Percentiles rank a stretch among this genome's conserved stretches.
These are phyloP conservation scores for Wiebesia pumilae DNA, from an alignment of 1,140 invertebrate species.

Conservation along the genomic window DNA sequence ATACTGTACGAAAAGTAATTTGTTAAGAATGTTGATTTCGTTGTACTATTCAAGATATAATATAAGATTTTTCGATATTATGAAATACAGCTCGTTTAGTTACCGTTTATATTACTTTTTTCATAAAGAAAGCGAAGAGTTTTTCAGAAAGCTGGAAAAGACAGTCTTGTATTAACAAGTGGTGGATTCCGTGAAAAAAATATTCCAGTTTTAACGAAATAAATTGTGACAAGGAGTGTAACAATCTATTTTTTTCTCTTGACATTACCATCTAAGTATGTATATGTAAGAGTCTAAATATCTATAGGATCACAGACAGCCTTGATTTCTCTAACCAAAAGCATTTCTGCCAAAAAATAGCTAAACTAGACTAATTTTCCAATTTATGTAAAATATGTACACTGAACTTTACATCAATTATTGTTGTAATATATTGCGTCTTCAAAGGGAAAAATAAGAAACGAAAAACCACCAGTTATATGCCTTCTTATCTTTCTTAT, in stretches of 20 bases:
- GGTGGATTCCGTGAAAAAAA: not conserved
- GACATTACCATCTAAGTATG: conserved; percentile 7
- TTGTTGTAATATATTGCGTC: conserved; percentile 30
- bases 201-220: conserved; percentile 23
- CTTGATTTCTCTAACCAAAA: conserved; percentile 38
- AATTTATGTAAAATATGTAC: conserved; percentile 32
- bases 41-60: conserved; percentile 29
- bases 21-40: conserved; percentile 40
- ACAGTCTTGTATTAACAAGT: conserved; percentile 10
- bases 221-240: conserved; percentile 31
- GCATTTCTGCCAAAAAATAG: conserved; percentile 45
- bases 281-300: conserved; percentile 15
- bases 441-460: not conserved
- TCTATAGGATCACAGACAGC: conserved; percentile 19
- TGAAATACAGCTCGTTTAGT: conserved; percentile 17
- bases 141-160: conserved; percentile 7
- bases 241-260: conserved; percentile 35
- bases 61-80: conserved; percentile 11
- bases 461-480: not conserved
- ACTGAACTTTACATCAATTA: conserved; percentile 32
- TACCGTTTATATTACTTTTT: conserved; percentile 26
- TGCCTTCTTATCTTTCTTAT: not conserved
- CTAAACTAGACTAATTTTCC: conserved; percentile 27
- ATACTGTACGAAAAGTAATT: conserved; percentile 14
- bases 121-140: not conserved